A percentile compares a stretch with the other conserved stretches of the same genome.
These are phyloP conservation scores for Camponotus vicinus DNA, from an alignment of 1,140 invertebrate genomes.

Conservation along the genomic window DNA sequence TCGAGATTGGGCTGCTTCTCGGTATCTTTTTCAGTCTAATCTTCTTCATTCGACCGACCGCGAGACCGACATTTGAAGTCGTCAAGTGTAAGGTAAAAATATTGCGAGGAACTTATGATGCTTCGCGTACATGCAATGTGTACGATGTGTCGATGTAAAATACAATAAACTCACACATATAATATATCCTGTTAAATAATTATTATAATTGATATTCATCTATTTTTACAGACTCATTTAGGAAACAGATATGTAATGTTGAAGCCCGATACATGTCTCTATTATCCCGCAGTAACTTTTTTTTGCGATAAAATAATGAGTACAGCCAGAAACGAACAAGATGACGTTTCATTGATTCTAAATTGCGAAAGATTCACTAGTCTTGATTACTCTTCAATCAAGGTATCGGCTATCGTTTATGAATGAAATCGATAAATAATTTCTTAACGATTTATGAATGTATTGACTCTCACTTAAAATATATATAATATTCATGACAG, in stretches of 20 bases:
- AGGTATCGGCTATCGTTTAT: conserved; percentile 81
- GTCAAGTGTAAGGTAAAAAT: conserved; percentile 81
- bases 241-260: conserved; percentile 86
- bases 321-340: conserved; percentile 79
- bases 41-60: conserved; percentile 88
- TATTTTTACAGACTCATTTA: conserved; percentile 73
- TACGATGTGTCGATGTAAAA: too few species aligned
- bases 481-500: conserved; percentile 70
- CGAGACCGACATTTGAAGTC: conserved; percentile 83
- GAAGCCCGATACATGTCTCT: conserved; percentile 88
- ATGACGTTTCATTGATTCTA: conserved; percentile 86
- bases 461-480: not conserved
- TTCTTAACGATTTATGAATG: not conserved
- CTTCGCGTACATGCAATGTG: too few species aligned
- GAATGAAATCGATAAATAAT: conserved; percentile 17
- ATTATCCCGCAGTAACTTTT: conserved; percentile 89
- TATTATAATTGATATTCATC: conserved; percentile 16
- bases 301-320: conserved; percentile 86
- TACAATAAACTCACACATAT: not conserved
- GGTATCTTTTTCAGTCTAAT: conserved; percentile 88
- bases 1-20: conserved; percentile 90
- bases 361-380: conserved; percentile 88
- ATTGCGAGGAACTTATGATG: not conserved
- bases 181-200: not conserved
- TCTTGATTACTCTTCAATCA: conserved; percentile 89